phyloP scores from a whole-genome alignment of 2,888 invertebrate genomes.

The Tridacna crocea region DNA sequence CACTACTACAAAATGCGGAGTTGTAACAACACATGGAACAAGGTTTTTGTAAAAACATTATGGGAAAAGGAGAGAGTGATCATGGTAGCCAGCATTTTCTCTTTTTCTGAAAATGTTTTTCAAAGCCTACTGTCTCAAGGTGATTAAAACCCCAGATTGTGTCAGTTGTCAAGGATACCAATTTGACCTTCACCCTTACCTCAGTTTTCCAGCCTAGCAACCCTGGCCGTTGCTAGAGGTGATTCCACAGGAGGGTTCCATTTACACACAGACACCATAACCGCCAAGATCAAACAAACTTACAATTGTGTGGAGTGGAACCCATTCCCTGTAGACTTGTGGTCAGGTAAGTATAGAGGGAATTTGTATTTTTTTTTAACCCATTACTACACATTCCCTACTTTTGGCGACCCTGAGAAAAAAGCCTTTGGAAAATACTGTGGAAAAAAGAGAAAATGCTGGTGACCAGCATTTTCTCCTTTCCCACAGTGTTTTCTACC shows the following conservation, averaged over 20 bases:
- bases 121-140: too few species aligned
- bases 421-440: too few species aligned
- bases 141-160: too few species aligned
- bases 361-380: background rate
- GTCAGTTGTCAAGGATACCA: too few species aligned
- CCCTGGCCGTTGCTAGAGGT: slow-evolving; percentile 78
- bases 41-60: too few species aligned
- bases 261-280: slow-evolving; percentile 59
- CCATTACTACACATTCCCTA: too few species aligned
- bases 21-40: too few species aligned
- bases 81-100: background rate
- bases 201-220: slow-evolving; percentile 68
- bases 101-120: background rate
- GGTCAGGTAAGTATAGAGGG: slow-evolving; percentile 72
- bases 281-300: slow-evolving; percentile 70
- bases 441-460: too few species aligned
- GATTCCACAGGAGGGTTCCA: slow-evolving; percentile 72
- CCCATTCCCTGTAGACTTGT: slow-evolving; percentile 80
- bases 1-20: too few species aligned
- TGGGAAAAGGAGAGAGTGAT: background rate
- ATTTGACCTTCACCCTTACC: background rate
- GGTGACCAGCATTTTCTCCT: too few species aligned
- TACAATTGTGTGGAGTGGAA: slow-evolving; percentile 81
- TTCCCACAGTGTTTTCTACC: background rate
- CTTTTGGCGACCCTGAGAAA: too few species aligned